These are phyloP conservation scores for Sturmia bella DNA, from an alignment of 2,888 invertebrate species.

Conservation along the genomic window DNA sequence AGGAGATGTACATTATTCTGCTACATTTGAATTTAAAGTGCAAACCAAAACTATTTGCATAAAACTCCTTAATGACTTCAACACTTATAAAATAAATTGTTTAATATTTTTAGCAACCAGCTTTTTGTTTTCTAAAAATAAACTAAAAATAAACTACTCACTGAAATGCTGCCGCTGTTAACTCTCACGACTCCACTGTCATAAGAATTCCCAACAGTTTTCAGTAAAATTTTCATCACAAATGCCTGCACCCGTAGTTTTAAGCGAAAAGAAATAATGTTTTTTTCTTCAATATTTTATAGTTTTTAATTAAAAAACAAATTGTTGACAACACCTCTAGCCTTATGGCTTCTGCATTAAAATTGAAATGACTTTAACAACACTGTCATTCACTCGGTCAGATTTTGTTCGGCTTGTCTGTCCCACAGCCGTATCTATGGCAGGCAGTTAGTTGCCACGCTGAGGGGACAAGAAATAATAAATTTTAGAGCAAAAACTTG, in stretches of 20 bases:
- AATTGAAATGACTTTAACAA: constrained; percentile 14
- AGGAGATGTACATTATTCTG: too few relatives aligned
- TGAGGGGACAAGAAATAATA: too few relatives aligned
- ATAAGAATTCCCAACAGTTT: constrained; percentile 39
- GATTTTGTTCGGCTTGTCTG: neutral
- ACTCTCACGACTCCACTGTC: neutral
- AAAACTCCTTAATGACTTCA: neutral
- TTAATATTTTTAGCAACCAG: neutral
- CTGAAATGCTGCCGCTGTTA: neutral
- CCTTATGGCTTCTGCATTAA: constrained; percentile 2
- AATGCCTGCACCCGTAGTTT: neutral
- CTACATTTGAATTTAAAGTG: too few relatives aligned
- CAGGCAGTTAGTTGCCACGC: too few relatives aligned
- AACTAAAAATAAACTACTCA: constrained; percentile 33
- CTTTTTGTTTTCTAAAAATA: constrained; percentile 37
- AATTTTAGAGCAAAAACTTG: too few relatives aligned
- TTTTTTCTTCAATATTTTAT: constrained; percentile 12
- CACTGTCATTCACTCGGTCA: constrained; percentile 1
- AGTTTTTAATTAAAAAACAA: constrained; percentile 56
- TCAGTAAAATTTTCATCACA: constrained; percentile 31
- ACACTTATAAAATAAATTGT: constrained; percentile 9
- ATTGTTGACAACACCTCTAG: constrained; percentile 55
- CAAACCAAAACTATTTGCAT: too few relatives aligned
- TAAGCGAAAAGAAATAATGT: neutral
- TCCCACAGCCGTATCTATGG: neutral